A percentile compares a stretch with the other conserved stretches of the same genome.
These are phyloP conservation scores for Colostygia pectinataria DNA, from an alignment of 2,888 invertebrate species.

Conservation along the genomic window DNA sequence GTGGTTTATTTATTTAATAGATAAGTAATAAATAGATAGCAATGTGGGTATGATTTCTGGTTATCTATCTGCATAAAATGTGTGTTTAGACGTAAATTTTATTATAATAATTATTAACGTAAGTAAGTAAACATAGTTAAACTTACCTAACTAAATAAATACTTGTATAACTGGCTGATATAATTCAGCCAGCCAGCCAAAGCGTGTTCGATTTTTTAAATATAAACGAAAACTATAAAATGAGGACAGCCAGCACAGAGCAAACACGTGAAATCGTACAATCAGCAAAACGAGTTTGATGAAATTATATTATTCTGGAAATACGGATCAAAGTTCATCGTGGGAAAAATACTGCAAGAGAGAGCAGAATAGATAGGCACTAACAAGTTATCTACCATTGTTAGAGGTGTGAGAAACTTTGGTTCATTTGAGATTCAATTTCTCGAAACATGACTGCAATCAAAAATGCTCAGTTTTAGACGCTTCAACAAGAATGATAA, in stretches of 20 bases:
- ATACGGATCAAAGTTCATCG: conserved; percentile 11
- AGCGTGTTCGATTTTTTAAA: conserved; percentile 32
- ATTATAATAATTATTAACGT: not conserved
- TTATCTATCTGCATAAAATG: too few species aligned
- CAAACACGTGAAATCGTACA: conserved; percentile 14
- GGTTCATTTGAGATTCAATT: conserved; percentile 28
- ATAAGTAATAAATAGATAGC: too few species aligned
- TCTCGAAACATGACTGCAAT: conserved; percentile 32
- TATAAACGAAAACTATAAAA: conserved; percentile 24
- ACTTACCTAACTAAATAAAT: too few species aligned
- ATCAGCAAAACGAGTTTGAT: conserved; percentile 9
- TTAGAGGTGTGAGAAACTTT: conserved; percentile 19
- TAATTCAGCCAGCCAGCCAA: conserved; percentile 17
- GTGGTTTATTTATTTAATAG: too few species aligned
- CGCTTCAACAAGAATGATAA: conserved; percentile 56
- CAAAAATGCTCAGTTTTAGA: conserved; percentile 48
- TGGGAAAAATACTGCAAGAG: conserved; percentile 35
- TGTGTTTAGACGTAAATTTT: too few species aligned
- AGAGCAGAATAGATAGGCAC: conserved; percentile 36
- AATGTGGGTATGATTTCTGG: too few species aligned
- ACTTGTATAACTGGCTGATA: conserved; percentile 1
- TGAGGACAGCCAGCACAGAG: conserved; percentile 26
- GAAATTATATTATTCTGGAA: not conserved
- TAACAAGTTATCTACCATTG: conserved; percentile 8
- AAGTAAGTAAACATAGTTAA: too few species aligned